These are phyloP conservation scores for Leuctra nigra DNA, from an alignment of 2,888 invertebrate genomes.

Conservation along the genomic window DNA sequence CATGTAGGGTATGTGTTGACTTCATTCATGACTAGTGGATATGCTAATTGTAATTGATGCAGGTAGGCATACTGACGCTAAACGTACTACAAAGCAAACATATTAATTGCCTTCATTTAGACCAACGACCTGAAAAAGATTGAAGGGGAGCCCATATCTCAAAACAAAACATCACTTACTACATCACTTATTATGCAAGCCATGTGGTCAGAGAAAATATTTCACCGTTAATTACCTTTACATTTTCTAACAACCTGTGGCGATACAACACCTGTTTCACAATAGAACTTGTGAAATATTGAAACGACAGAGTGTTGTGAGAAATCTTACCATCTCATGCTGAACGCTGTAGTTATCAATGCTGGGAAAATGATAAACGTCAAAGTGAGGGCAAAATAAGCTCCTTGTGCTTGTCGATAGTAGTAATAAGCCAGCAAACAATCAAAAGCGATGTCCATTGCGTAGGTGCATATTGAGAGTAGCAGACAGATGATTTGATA, in stretches of 20 bases:
- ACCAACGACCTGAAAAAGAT: conserved; percentile 3
- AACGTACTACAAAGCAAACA: too few species aligned
- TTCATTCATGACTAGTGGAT: too few species aligned
- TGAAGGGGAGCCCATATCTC: background rate
- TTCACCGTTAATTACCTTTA: conserved; percentile 2
- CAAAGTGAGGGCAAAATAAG: conserved; percentile 46
- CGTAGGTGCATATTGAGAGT: conserved; percentile 43
- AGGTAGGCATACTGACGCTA: too few species aligned
- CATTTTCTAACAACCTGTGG: conserved; percentile 20
- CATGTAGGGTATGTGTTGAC: too few species aligned
- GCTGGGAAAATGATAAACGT: conserved; percentile 46
- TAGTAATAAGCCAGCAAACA: conserved; percentile 42
- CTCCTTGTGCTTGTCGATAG: conserved; percentile 38
- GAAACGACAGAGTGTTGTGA: background rate
- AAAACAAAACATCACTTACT: background rate
- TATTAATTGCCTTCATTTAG: conserved; percentile 1
- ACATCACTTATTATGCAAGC: background rate
- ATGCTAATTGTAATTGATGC: too few species aligned
- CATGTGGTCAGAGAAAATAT: background rate
- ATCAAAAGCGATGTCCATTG: conserved; percentile 41
- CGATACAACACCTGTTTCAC: background rate
- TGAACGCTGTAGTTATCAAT: conserved; percentile 45
- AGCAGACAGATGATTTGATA: conserved; percentile 40
- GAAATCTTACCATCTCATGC: conserved; percentile 43
- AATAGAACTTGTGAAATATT: background rate